Base-by-base conservation (phyloP, 2,888 invertebrate genomes). In the Tolmerus cingulatus region DNA sequence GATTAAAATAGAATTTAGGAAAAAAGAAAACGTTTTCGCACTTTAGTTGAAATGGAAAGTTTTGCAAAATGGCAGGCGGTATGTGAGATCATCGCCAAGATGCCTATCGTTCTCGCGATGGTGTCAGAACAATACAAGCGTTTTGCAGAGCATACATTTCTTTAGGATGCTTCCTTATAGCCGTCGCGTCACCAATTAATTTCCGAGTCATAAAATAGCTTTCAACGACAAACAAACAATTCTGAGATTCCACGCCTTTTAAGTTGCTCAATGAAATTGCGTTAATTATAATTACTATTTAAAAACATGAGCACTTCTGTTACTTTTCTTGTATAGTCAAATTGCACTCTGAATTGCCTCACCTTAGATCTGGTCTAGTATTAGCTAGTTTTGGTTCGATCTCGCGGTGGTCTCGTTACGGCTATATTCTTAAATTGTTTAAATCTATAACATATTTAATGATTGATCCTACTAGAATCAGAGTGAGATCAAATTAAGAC, bases 11-110 rank as follows among this genome's bases (percentile, higher is more conserved):
- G 79, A 79, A 16, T 79, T 79, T 79, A 7, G 2, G 27, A 27
- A 66, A 66, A 66, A 8, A 78, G 27, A 46, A 78, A 46, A 79
- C 16, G 16, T 79, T 27, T 79, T 79, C 51, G 79, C 79, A 79
- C 79, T 8, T 51, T 55, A 66, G 19, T 46, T 23, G 79, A 79
- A 79, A 79, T 79, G 79, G 79, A 79, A 79, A 79, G 79, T 79
- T 79, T 79, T 9, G 37, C 40, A 66, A 66, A 66, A 66, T 9
- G 12, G 66, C 66, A 27, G 51, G n/a, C 51, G 51, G n/a, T 8
- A 0, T 23, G 66, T 66, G 66, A 66, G 66, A 66, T 66, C 66
- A 66, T 66, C 66, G 27, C 27, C 66, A 23, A 19, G 66, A 66
- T 9, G 66, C 27, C 55, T 23, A 23, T 66, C 66, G 66, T 23